A percentile compares a stretch with the other conserved stretches of the same genome.
These are phyloP conservation scores for Agriopis aurantiaria DNA, from an alignment of 2,888 invertebrate species.

Conservation along the genomic window DNA sequence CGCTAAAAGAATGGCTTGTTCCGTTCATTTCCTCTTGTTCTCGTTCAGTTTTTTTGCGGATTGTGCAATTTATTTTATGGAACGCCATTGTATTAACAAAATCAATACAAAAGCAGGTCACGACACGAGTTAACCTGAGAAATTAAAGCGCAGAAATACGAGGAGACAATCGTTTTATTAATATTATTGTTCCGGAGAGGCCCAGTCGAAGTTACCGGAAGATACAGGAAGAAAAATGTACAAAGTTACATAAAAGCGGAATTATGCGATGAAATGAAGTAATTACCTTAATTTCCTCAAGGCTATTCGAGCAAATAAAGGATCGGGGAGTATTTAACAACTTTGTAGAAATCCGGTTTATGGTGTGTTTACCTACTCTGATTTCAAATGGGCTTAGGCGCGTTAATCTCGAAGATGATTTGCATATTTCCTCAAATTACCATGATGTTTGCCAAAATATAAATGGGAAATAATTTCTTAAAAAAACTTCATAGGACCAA, in stretches of 20 bases:
- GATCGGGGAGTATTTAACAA: slow-evolving; percentile 26
- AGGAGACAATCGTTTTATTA: slow-evolving; percentile 23
- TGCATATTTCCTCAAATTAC: slow-evolving; percentile 19
- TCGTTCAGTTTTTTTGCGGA: slow-evolving; percentile 27
- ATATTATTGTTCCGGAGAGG: slow-evolving; percentile 11
- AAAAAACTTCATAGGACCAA: neutral
- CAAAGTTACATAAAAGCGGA: slow-evolving; percentile 17
- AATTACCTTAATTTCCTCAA: slow-evolving; percentile 24
- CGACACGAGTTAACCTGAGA: slow-evolving; percentile 21
- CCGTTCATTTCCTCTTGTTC: slow-evolving; percentile 28
- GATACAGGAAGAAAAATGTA: slow-evolving; percentile 13
- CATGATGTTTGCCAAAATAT: slow-evolving; percentile 3
- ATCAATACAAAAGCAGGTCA: slow-evolving; percentile 26
- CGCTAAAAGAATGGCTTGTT: slow-evolving; percentile 36
- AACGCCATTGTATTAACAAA: slow-evolving; percentile 30
- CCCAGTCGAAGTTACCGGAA: slow-evolving; percentile 1
- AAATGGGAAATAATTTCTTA: slow-evolving; percentile 11
- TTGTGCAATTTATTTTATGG: slow-evolving; percentile 35
- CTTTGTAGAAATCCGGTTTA: slow-evolving; percentile 21
- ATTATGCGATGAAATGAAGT: slow-evolving; percentile 26
- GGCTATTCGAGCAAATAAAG: slow-evolving; percentile 23
- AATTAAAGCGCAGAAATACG: slow-evolving; percentile 17
- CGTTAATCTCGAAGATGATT: slow-evolving; percentile 14
- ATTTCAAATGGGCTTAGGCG: slow-evolving; percentile 15
- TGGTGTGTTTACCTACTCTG: slow-evolving; percentile 20